These are phyloP conservation scores for Archilochus colubris DNA, from an alignment of 2,113 vertebrate genomes.

Conservation along the genomic window DNA sequence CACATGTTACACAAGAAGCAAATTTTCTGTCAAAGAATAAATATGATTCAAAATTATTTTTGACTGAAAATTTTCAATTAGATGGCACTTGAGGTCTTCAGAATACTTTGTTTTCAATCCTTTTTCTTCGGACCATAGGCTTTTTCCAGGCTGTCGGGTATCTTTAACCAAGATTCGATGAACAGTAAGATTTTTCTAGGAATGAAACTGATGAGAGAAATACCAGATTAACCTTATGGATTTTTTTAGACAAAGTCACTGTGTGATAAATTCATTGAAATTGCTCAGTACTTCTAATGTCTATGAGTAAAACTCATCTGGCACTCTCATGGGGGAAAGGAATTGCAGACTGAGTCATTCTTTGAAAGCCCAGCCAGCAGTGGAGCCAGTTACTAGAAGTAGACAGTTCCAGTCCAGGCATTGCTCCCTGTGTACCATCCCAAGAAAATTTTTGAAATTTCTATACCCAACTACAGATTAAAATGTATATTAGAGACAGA, in stretches of 20 bases:
- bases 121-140: not conserved
- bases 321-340: fast-evolving
- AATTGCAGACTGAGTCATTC: not conserved
- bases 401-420: not conserved
- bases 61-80: not conserved
- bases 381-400: not conserved
- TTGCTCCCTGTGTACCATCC: not conserved
- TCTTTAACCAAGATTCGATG: fast-evolving
- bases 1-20: not conserved
- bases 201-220: not conserved
- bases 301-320: not conserved
- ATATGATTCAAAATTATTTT: not conserved
- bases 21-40: not conserved
- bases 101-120: not conserved
- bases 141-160: not conserved
- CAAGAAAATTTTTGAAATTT: not conserved
- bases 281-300: not conserved
- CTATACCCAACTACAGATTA: not conserved
- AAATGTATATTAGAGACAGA: not conserved
- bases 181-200: not conserved
- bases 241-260: not conserved
- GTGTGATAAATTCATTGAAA: fast-evolving
- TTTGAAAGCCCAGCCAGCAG: not conserved
- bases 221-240: not conserved
- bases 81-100: not conserved